Evolutionary conservation across 2,113 vertebrate genomes (phyloP).

Genomic region (Catagonus wagneri): DNA sequence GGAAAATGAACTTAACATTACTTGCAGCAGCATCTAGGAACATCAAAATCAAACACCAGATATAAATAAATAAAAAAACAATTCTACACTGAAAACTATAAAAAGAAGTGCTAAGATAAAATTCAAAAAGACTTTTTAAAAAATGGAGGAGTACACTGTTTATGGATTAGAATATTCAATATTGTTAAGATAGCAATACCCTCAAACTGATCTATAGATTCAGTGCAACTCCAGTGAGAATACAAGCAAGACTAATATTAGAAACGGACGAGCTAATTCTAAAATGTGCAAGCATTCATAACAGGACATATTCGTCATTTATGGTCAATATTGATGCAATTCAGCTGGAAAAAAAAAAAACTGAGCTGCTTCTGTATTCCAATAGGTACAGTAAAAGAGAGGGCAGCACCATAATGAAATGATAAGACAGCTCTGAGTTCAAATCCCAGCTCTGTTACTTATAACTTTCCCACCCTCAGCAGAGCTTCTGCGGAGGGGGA

Average conservation of each 20-base stretch:
- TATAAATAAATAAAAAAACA: slow-evolving; percentile 6
- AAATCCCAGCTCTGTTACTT: background rate
- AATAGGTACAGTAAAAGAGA: background rate
- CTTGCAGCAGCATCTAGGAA: background rate
- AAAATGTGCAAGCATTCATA: background rate
- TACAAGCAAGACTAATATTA: background rate
- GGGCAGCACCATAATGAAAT: background rate
- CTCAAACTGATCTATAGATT: background rate
- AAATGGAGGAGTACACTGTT: background rate
- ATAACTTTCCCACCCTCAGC: background rate
- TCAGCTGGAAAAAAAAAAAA: background rate
- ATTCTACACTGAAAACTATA: background rate
- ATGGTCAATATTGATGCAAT: background rate
- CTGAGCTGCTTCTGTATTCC: background rate
- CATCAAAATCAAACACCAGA: background rate
- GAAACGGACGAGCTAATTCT: background rate
- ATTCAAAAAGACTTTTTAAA: background rate
- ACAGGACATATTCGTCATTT: background rate
- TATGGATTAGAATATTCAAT: background rate
- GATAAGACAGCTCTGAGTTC: background rate
- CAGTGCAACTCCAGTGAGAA: background rate
- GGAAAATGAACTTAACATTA: background rate
- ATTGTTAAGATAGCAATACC: background rate
- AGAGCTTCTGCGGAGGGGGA: background rate
- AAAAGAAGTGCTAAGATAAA: background rate